These are phyloP conservation scores for Parasteatoda lunata DNA, from an alignment of 2,888 invertebrate genomes.

Conservation along the genomic window DNA sequence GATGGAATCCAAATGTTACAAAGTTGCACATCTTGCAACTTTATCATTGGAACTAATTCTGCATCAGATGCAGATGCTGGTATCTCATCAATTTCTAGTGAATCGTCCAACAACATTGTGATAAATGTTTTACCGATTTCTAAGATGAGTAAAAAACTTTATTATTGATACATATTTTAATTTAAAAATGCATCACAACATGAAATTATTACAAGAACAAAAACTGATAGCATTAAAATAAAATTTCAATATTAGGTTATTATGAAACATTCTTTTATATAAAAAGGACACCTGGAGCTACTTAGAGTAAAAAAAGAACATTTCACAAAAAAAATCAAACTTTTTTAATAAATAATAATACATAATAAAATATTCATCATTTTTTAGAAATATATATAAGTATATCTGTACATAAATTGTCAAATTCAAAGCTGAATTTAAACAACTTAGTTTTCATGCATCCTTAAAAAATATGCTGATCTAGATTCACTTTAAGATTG, in stretches of 20 bases:
- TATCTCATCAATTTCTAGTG: neutral
- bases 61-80: neutral
- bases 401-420: too few relatives aligned
- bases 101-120: neutral
- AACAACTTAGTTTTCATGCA: too few relatives aligned
- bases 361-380: too few relatives aligned
- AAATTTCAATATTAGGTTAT: neutral
- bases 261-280: neutral
- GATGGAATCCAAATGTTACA: conserved; percentile 37
- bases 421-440: too few relatives aligned
- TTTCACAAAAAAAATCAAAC: too few relatives aligned
- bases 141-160: neutral
- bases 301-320: too few relatives aligned
- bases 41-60: conserved; percentile 8
- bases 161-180: neutral
- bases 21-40: neutral
- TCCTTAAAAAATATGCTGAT: too few relatives aligned
- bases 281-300: too few relatives aligned
- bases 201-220: neutral
- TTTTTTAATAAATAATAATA: too few relatives aligned
- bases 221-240: neutral
- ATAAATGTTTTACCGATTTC: neutral
- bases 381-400: too few relatives aligned
- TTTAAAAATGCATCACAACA: neutral
- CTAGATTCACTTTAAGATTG: too few relatives aligned